A percentile compares a stretch with the other conserved stretches of the same genome.
Evolutionary conservation across 1,140 invertebrate genomes (phyloP).

Genomic region (Caenorhabditis briggsae): DNA sequence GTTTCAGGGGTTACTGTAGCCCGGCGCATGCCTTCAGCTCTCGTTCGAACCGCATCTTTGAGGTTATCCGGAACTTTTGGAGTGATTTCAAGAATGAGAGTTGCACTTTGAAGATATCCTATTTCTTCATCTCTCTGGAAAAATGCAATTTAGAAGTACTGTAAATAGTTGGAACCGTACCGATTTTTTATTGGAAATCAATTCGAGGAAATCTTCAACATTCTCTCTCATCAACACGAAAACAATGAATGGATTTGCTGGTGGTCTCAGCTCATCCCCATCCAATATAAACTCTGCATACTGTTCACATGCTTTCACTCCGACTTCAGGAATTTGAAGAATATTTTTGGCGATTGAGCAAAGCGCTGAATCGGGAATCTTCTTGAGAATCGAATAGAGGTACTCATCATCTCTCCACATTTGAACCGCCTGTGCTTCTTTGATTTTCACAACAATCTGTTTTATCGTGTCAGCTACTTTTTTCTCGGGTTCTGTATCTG

Average conservation of each 20-base stretch:
- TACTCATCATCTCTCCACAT: conserved; percentile 13
- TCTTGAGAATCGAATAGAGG: background rate
- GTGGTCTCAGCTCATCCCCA: background rate
- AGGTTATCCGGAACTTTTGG: background rate
- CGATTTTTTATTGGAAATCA: conserved; percentile 48
- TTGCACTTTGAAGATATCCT: background rate
- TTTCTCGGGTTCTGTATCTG: conserved; percentile 6
- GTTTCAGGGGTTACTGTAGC: conserved; percentile 42
- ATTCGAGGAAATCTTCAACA: conserved; percentile 6
- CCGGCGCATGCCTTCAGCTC: conserved; percentile 13
- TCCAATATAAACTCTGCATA: background rate
- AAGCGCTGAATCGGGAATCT: conserved; percentile 18
- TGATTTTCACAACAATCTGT: conserved; percentile 9
- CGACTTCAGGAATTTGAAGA: background rate
- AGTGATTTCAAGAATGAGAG: background rate
- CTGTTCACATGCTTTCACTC: background rate
- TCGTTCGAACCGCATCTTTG: background rate
- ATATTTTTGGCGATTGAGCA: background rate
- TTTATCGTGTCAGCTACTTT: background rate
- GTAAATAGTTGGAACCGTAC: background rate
- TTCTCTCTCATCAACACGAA: background rate
- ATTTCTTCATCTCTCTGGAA: conserved; percentile 49
- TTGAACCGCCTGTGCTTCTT: background rate
- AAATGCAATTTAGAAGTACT: background rate
- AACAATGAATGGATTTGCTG: background rate